Base-by-base conservation (phyloP, 2,113 vertebrate genomes). In the Crypturellus undulatus region DNA sequence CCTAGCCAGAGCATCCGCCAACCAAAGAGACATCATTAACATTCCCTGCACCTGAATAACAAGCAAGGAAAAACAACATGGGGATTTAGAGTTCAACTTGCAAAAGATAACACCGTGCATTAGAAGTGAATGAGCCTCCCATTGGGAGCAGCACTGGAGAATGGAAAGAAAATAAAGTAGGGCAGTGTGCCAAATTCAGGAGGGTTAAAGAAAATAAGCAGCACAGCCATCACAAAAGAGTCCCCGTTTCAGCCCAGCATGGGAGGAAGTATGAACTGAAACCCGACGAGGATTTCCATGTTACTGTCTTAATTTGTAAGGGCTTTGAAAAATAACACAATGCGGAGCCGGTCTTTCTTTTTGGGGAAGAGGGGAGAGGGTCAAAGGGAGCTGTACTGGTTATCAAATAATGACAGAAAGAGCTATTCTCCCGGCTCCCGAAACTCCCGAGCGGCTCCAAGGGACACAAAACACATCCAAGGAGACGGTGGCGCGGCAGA, bases 311-410 rank as follows among this genome's bases (percentile, higher is more conserved):
- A 97, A 96, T 97, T 97, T 97, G 95, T 95, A 95, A 95, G 87
- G 94, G 92, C 96, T 97, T 97, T 97, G 96, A 96, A 97, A 96
- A 97, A 96, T 96, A 96, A 95, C 96, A 97, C 96, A 97, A 97
- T 97, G 96, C 92, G 94, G 93, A 96, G 94, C 96, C 71, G 87
- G 92, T 92, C 95, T 96, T 96, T 97, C 96, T 97, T 96, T 96
- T 96, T 94, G 58, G 89, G 96, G 96, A 96, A 94, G 94, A 96
- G 92, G 89, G 91, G 91, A 96, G 92, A 96, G 96, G 96, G 96
- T 97, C 96, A 97, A 97, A 96, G 94, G 89, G 82, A 97, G 89
- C 93, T 96, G 96, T 92, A 96, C 95, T 96, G 95, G 93, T 97
- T 96, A 97, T 97, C 96, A 97, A 96, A 96, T 97, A 97, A 97